Percentiles rank a stretch among this genome's conserved stretches.
phyloP scores from a whole-genome alignment of 2,113 vertebrate species.

The Phrynosoma platyrhinos region DNA sequence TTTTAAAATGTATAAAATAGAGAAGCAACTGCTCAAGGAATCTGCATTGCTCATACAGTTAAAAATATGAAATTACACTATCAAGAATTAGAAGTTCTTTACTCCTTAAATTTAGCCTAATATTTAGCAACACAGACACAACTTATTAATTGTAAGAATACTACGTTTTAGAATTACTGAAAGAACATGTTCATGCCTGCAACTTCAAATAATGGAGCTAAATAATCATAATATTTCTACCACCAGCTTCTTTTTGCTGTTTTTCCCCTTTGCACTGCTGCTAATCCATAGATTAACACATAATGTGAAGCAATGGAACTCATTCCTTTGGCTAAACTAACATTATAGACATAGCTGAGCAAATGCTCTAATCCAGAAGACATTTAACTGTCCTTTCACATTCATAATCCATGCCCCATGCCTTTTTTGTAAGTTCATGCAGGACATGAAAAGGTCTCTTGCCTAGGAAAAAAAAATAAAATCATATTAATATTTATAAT shows the following conservation, averaged over 20 bases:
- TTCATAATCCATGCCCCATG: not conserved
- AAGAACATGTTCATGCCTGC: slow-evolving; percentile 71
- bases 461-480: slow-evolving; percentile 11
- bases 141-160: slow-evolving; percentile 74
- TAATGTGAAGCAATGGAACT: slow-evolving; percentile 73
- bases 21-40: slow-evolving; percentile 9
- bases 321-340: slow-evolving; percentile 78
- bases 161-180: slow-evolving; percentile 66
- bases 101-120: slow-evolving; percentile 56
- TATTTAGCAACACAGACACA: slow-evolving; percentile 70
- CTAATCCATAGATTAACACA: slow-evolving; percentile 79
- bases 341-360: slow-evolving; percentile 61
- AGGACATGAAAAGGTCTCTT: not conserved
- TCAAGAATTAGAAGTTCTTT: slow-evolving; percentile 62
- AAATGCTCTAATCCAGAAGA: slow-evolving; percentile 54
- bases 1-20: not conserved
- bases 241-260: slow-evolving; percentile 73
- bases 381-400: slow-evolving; percentile 1
- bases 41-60: slow-evolving; percentile 18
- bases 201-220: slow-evolving; percentile 72
- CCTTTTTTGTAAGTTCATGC: not conserved
- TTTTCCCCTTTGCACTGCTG: slow-evolving; percentile 56
- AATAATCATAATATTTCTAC: slow-evolving; percentile 77
- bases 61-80: slow-evolving; percentile 65
- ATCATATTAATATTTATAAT: not conserved